Conservation (phyloP, 2,113 vertebrate genomes). For the Ptilonorhynchus violaceus region DNA sequence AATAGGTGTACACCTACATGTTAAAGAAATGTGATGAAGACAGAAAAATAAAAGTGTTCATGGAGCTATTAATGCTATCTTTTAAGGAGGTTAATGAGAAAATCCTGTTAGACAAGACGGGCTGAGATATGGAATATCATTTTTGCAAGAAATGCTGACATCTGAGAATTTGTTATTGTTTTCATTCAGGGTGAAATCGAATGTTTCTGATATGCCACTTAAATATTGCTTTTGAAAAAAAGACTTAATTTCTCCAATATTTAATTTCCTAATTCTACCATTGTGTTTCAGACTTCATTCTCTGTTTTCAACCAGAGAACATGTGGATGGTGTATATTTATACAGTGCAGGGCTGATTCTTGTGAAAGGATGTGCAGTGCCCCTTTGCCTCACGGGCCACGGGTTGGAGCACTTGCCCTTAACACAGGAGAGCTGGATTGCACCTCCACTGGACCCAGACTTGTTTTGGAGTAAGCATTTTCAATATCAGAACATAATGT, state of each 20-base stretch:
- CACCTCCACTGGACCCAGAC: neutral
- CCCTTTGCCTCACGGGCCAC: neutral
- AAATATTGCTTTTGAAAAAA: neutral
- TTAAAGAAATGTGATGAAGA: neutral
- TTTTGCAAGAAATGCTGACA: neutral
- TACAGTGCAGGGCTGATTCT: neutral
- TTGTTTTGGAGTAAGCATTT: neutral
- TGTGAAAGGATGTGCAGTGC: neutral
- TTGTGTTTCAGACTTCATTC: neutral
- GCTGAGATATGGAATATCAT: neutral
- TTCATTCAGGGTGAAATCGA: neutral
- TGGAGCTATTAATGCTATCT: neutral
- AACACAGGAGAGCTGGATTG: neutral
- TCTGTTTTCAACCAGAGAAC: neutral
- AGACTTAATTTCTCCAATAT: neutral
- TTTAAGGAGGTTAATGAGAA: slow-evolving; percentile 8
- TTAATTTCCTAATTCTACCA: neutral
- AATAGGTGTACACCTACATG: neutral
- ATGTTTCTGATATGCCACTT: neutral
- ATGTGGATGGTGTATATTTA: neutral
- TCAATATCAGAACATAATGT: neutral
- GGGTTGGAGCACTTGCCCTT: neutral
- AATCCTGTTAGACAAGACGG: neutral
- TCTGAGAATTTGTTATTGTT: slow-evolving; percentile 3
- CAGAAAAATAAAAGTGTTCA: neutral